Percentiles rank a stretch among this genome's conserved stretches.
phyloP scores from a whole-genome alignment of 2,113 vertebrate genomes.

The Tricholaema leucomelas region DNA sequence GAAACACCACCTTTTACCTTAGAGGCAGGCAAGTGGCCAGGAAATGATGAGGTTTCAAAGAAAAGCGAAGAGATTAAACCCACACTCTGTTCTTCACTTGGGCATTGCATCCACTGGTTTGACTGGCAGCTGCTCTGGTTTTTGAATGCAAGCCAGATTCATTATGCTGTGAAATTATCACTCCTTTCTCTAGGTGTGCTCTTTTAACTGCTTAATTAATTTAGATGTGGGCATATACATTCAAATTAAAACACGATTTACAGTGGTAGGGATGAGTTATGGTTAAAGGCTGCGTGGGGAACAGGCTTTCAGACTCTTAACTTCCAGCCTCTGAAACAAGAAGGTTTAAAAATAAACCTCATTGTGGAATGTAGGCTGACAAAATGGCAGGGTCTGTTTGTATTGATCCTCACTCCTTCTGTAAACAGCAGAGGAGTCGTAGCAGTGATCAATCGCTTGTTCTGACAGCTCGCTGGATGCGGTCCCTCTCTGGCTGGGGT shows the following conservation, averaged over 20 bases:
- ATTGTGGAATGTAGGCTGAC: background rate
- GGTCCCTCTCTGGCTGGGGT: background rate
- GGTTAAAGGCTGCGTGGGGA: background rate
- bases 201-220: conserved; percentile 66
- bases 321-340: background rate
- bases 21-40: conserved; percentile 30
- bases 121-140: conserved; percentile 48
- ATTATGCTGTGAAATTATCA: conserved; percentile 59
- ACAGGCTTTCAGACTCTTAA: background rate
- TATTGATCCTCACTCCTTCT: background rate
- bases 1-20: conserved; percentile 34
- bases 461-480: background rate
- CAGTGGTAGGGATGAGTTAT: background rate
- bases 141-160: conserved; percentile 49
- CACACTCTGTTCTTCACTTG: conserved; percentile 30
- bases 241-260: conserved; percentile 32
- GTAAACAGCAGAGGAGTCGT: background rate
- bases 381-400: background rate
- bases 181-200: conserved; percentile 53
- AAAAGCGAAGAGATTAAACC: conserved; percentile 62
- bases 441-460: background rate
- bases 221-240: conserved; percentile 28
- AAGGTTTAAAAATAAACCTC: background rate
- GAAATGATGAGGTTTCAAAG: conserved; percentile 65
- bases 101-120: conserved; percentile 10